Base-by-base conservation (phyloP, 1,140 invertebrate genomes). In the Ylistrum balloti region DNA sequence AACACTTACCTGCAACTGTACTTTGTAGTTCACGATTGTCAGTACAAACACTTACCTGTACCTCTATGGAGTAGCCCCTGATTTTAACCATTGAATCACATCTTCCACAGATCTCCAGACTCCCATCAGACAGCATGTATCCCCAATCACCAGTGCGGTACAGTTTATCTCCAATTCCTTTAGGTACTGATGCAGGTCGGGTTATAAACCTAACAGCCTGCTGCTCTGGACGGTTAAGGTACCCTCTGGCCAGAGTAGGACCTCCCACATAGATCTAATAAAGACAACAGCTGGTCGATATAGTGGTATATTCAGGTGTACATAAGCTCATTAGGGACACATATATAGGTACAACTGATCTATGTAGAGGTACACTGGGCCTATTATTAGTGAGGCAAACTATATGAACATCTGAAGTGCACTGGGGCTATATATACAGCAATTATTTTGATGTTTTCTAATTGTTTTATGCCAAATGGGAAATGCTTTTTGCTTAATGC, bases 61-160 rank as follows among this genome's bases (percentile, higher is more conserved):
- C 93, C 94, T 97, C 97, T 45, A 97, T 96, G 28, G 96, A 96
- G 93, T 97, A 97, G 0, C 97, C 97, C 41, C 97, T 93, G 56
- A 97, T 97, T 93, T 97, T 97, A 11, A 97, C 97, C 96, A 97
- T 96, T 33, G 96, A 96, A 91, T 97, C 97, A 93, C 96, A 96
- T 13, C 97, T 94, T 3, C 97, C 97, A 93, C 96, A 96, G 28
- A 97, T 97, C 90, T 97, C 97, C 33, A 97, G 94, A 89, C 94
- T 95, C 0, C 96, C 96, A 92, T 97, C 97, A 33, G 95, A 94
- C 74, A 96, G 93, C 91, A 97, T 93, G 93, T 97, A 97, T 10
- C 97, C 97, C 96, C 96, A 97, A 93, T 97, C 96, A 10, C 97
- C 97, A 17, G 96, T 96, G 74, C 95, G 94, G 90, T 97, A 97